A percentile compares a stretch with the other conserved stretches of the same genome.
Evolutionary conservation across 2,113 vertebrate species (phyloP).

Genomic region (Chascanopsetta lugubris): DNA sequence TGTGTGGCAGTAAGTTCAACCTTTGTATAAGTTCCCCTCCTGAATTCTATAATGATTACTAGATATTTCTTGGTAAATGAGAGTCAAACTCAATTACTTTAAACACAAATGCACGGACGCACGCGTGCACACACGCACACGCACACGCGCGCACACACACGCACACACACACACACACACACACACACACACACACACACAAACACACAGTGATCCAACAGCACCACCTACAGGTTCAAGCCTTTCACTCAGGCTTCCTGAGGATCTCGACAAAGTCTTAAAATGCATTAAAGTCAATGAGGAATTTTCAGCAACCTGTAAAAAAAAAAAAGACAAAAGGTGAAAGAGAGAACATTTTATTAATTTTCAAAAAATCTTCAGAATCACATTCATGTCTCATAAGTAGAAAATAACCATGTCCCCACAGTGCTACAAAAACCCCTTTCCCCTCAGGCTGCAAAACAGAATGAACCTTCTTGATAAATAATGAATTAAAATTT

Average conservation of each 20-base stretch:
- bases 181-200: constrained; percentile 1
- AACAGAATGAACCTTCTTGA: constrained; percentile 28
- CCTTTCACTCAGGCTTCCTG: too few species aligned
- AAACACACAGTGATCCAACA: constrained; percentile 25
- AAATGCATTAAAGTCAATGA: too few species aligned
- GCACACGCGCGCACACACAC: not conserved
- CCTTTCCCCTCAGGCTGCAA: not conserved
- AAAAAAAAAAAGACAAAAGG: too few species aligned
- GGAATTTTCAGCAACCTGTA: too few species aligned
- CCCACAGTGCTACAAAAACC: constrained; percentile 37
- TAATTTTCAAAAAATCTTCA: constrained; percentile 38
- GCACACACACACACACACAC: not conserved
- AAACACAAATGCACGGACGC: too few species aligned
- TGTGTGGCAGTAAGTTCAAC: constrained; percentile 14
- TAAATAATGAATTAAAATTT: constrained; percentile 56
- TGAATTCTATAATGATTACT: constrained; percentile 21
- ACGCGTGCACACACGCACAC: not conserved
- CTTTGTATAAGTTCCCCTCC: constrained; percentile 20
- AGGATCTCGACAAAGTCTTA: too few species aligned
- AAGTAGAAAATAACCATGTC: constrained; percentile 42
- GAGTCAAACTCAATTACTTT: constrained; percentile 3
- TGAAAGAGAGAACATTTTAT: constrained; percentile 50
- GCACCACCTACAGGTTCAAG: constrained; percentile 51
- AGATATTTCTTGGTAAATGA: constrained; percentile 39
- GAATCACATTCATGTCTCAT: constrained; percentile 17